Evolutionary conservation across 2,888 invertebrate species (phyloP).

Genomic region (Epinotia brunnichana): DNA sequence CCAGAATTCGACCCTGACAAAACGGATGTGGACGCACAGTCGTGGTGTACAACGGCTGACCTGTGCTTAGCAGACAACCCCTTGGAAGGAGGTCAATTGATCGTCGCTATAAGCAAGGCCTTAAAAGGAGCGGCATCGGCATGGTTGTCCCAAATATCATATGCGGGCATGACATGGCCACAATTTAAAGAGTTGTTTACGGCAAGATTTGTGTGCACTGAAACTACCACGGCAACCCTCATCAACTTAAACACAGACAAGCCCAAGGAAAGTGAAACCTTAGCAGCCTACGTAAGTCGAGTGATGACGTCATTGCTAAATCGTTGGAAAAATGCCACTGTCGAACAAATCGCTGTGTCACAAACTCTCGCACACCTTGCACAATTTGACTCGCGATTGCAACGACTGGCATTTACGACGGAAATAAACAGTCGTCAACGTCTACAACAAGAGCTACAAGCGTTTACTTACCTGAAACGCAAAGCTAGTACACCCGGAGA

Average conservation of each 20-base stretch:
- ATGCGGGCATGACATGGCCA: constrained; percentile 5
- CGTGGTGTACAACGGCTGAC: constrained; percentile 12
- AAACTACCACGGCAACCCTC: background rate
- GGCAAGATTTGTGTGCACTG: constrained; percentile 3
- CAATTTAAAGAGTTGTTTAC: background rate
- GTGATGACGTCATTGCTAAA: constrained; percentile 11
- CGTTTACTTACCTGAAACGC: background rate
- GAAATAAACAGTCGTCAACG: background rate
- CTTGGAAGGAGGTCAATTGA: background rate
- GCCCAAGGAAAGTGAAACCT: constrained; percentile 16
- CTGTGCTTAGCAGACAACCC: background rate
- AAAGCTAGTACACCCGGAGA: background rate
- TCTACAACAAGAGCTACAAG: constrained; percentile 5
- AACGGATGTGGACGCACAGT: background rate
- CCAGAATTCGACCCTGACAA: constrained; percentile 16
- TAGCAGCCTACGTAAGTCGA: constrained; percentile 4
- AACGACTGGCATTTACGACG: constrained; percentile 12
- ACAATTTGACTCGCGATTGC: constrained; percentile 12
- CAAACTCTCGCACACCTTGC: constrained; percentile 1
- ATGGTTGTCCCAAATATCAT: constrained; percentile 17
- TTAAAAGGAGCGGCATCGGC: constrained; percentile 15
- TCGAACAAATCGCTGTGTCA: constrained; percentile 18
- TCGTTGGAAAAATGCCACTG: background rate
- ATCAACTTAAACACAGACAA: background rate
- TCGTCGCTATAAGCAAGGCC: constrained; percentile 9